These are phyloP conservation scores for Bergia sp. DNA, from an alignment of 92 coral and sea anemone genomes.

Conservation along the genomic window DNA sequence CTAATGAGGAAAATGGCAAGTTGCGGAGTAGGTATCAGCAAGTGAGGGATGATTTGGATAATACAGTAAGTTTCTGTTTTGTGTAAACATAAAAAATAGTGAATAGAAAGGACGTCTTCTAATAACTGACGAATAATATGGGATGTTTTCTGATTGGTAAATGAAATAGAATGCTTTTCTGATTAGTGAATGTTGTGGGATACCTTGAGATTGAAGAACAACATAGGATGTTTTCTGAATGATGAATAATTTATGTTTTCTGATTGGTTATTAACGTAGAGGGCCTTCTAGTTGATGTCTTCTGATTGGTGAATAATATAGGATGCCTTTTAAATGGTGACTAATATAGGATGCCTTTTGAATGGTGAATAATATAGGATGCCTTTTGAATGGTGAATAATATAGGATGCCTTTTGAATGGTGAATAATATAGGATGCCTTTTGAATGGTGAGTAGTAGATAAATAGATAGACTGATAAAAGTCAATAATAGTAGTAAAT, in stretches of 20 bases:
- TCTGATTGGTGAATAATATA: neutral
- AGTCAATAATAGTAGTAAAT: too few relatives aligned
- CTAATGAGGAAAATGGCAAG: constrained; percentile 79
- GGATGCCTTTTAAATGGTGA: neutral
- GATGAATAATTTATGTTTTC: neutral
- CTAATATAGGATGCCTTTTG: neutral
- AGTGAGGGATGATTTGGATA: constrained; percentile 74
- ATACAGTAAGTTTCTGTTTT: constrained; percentile 57
- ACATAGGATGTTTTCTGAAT: neutral
- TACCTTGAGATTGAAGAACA: neutral
- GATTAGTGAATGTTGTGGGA: neutral
- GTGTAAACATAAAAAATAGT: neutral
- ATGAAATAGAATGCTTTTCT: neutral
- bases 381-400: neutral
- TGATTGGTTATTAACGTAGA: neutral
- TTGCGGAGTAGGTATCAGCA: constrained; percentile 77
- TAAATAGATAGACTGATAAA: too few relatives aligned
- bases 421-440: neutral
- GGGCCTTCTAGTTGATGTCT: neutral
- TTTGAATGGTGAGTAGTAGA: neutral
- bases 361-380: neutral
- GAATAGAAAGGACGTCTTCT: neutral
- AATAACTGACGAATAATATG: neutral
- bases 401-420: neutral
- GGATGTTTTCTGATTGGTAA: neutral